These are phyloP conservation scores for Apodemus sylvaticus DNA, from an alignment of 2,113 vertebrate species.

Conservation along the genomic window DNA sequence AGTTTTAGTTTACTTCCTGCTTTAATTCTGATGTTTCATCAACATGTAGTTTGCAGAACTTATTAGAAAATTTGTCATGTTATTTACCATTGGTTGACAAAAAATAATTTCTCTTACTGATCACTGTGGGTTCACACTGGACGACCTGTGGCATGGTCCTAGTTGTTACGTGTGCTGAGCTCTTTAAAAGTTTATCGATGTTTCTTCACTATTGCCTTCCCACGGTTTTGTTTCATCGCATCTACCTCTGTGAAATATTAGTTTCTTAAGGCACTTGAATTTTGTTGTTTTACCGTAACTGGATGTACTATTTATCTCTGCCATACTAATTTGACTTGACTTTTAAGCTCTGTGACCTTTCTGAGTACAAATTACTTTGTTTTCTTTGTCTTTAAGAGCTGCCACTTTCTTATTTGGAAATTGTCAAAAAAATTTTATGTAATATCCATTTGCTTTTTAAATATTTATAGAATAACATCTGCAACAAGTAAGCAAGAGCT, in stretches of 20 bases:
- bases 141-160: neutral
- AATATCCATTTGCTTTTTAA: slow-evolving; percentile 36
- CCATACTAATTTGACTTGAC: slow-evolving; percentile 51
- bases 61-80: slow-evolving; percentile 25
- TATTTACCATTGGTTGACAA: neutral
- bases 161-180: neutral
- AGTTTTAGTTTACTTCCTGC: slow-evolving; percentile 46
- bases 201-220: neutral
- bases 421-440: slow-evolving; percentile 63
- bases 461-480: slow-evolving; percentile 42
- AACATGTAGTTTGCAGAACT: slow-evolving; percentile 28
- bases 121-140: neutral
- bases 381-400: neutral
- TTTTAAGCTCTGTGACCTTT: slow-evolving; percentile 6
- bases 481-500: slow-evolving; percentile 48
- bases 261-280: neutral
- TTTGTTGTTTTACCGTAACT: slow-evolving; percentile 28
- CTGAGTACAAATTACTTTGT: slow-evolving; percentile 21
- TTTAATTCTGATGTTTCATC: slow-evolving; percentile 32
- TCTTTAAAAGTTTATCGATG: neutral
- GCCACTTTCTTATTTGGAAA: slow-evolving; percentile 49
- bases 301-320: slow-evolving; percentile 22
- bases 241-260: neutral
- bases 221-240: neutral
- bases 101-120: neutral